A percentile compares a stretch with the other conserved stretches of the same genome.
phyloP scores from a whole-genome alignment of 1,140 invertebrate species.

The Holotrichia oblita region DNA sequence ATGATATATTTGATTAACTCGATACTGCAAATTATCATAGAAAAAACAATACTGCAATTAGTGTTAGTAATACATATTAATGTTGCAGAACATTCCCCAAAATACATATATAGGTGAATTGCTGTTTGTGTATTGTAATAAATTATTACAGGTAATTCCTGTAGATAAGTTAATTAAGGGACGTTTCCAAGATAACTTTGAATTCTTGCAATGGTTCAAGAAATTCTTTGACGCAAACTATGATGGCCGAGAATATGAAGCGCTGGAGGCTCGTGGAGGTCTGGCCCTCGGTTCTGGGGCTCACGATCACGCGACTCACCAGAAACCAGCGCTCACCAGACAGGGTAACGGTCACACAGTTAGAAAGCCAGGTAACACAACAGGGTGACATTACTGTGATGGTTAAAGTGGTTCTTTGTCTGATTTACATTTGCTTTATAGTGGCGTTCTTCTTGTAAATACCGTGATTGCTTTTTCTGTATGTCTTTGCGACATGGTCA shows the following conservation, averaged over 20 bases:
- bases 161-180: conserved; percentile 98
- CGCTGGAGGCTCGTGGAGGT: conserved; percentile 83
- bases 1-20: no score
- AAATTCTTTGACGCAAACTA: conserved; percentile 99
- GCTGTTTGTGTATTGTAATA: conserved; percentile 4
- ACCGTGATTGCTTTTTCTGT: conserved; percentile 24
- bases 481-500: background rate
- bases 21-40: no score
- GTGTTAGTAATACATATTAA: no score
- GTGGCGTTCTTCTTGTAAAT: conserved; percentile 16
- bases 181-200: conserved; percentile 99
- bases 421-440: background rate
- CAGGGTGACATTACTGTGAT: conserved; percentile 8
- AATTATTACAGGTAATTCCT: conserved; percentile 84
- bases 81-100: no score
- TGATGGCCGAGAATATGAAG: conserved; percentile 94
- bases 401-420: conserved; percentile 13
- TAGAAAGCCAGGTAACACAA: conserved; percentile 40
- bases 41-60: no score
- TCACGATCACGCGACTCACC: conserved; percentile 47
- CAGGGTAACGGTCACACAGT: conserved; percentile 56
- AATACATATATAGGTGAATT: no score
- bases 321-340: conserved; percentile 45
- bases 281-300: conserved; percentile 73
- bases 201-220: conserved; percentile 99